A percentile compares a stretch with the other conserved stretches of the same genome.
Evolutionary conservation across 2,113 vertebrate genomes (phyloP).

Genomic region (Channa maculata): DNA sequence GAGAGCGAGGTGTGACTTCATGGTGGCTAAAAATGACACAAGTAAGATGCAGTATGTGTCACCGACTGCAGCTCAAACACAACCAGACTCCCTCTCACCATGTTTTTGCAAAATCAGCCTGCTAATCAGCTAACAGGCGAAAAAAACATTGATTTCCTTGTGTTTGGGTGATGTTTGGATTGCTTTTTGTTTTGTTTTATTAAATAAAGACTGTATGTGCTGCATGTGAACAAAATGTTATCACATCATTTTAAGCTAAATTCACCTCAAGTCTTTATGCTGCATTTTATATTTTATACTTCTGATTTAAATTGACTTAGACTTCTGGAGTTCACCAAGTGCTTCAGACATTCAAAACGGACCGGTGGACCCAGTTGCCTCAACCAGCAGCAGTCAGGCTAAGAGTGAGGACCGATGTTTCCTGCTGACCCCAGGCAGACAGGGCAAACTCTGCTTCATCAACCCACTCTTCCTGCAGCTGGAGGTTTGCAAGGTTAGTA

Average conservation of each 20-base stretch:
- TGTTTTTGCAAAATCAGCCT: slow-evolving; percentile 12
- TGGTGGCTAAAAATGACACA: slow-evolving; percentile 44
- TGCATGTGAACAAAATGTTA: background rate
- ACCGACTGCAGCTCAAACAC: slow-evolving; percentile 2
- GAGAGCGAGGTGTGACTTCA: slow-evolving; percentile 50
- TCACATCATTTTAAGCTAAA: background rate
- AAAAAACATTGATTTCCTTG: background rate
- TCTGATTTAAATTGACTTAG: slow-evolving; percentile 65
- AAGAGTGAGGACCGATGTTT: slow-evolving; percentile 42
- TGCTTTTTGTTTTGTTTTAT: background rate
- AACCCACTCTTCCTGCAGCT: slow-evolving; percentile 88
- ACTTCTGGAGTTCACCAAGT: slow-evolving; percentile 88
- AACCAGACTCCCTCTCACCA: slow-evolving; percentile 15
- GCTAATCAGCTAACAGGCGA: background rate
- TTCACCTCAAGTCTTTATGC: background rate
- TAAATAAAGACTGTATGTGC: too few relatives aligned
- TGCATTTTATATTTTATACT: background rate
- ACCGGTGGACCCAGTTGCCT: slow-evolving; percentile 59
- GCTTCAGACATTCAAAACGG: slow-evolving; percentile 75
- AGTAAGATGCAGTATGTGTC: slow-evolving; percentile 23
- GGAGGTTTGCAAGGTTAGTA: slow-evolving; percentile 68
- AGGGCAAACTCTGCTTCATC: slow-evolving; percentile 87
- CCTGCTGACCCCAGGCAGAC: slow-evolving; percentile 57
- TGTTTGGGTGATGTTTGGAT: background rate
- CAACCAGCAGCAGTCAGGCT: slow-evolving; percentile 52